Evolutionary conservation across 2,888 invertebrate genomes (phyloP), one percentile per base, ranked within the genome.

Genomic region (Amblyjoppa proteus): DNA sequence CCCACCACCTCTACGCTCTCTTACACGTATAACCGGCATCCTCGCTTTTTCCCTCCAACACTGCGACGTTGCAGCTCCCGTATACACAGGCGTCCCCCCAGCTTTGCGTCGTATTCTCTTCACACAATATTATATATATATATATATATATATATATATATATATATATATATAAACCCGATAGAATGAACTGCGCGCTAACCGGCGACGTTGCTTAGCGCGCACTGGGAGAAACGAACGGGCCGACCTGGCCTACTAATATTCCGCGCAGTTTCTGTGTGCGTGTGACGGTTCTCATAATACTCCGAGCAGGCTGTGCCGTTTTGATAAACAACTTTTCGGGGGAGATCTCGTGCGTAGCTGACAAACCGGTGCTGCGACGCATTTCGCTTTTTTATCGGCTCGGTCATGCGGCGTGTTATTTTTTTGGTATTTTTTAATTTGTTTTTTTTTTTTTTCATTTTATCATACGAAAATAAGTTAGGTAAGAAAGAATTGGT

Each of bases 211-310:
- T 16, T 16, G 45, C 16, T 49, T 16, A 49, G 16, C 13, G 31
- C 66, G 68, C 38, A n/a, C 61, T 64, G 68, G 45, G 28, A 58
- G 70, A 71, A 71, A 81, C 64, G 49, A 66, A 66, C 51, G 61
- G 45, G 79, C 41, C 49, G 76, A 51, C 16, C 25, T 51, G 53
- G n/a, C 11, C 76, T 73, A 73, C 38, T 13, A 80, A 82, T 64
- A 66, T 85, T 70, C 45, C 82, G 79, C 85, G 79, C 79, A 82
- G 82, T 82, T 80, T 82, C 28, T 70, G 64, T 70, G 28, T 20
- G 20, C 64, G 41, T 41, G 41, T n/a, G 76, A 77, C 81, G 81
- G 68, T 79, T 79, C 51, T 66, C 11, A 28, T 76, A 45, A 58
- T 28, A 53, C 61, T 20, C n/a, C 78, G 61, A 41, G 64, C 16